Evolutionary conservation across 2,888 invertebrate species (phyloP).

Genomic region (Chymomyza amoena): DNA sequence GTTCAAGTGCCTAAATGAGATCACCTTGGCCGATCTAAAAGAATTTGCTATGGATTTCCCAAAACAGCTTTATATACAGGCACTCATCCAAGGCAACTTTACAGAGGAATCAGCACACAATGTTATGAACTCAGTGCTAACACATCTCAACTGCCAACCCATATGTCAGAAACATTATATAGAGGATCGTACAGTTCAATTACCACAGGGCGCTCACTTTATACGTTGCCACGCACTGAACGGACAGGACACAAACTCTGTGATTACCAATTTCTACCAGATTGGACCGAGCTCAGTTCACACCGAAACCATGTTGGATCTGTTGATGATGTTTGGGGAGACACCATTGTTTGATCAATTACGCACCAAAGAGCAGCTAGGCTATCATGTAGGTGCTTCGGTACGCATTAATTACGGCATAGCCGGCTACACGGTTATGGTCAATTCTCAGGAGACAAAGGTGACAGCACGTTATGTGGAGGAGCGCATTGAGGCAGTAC

Average conservation of each 20-base stretch:
- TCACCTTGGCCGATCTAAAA: slow-evolving; percentile 82
- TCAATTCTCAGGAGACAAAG: slow-evolving; percentile 89
- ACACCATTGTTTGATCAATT: slow-evolving; percentile 92
- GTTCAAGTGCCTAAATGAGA: slow-evolving; percentile 80
- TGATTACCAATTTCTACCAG: slow-evolving; percentile 93
- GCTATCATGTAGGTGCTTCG: slow-evolving; percentile 88
- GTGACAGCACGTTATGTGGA: slow-evolving; percentile 85
- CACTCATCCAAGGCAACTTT: slow-evolving; percentile 90
- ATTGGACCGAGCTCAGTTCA: slow-evolving; percentile 82
- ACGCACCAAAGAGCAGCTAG: slow-evolving; percentile 93
- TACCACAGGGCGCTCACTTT: slow-evolving; percentile 84
- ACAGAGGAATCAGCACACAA: slow-evolving; percentile 82
- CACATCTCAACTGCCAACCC: slow-evolving; percentile 80
- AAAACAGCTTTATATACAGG: slow-evolving; percentile 84
- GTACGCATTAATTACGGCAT: slow-evolving; percentile 88
- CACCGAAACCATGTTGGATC: slow-evolving; percentile 84
- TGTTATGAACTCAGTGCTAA: slow-evolving; percentile 81
- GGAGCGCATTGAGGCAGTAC: slow-evolving; percentile 85
- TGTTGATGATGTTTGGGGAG: slow-evolving; percentile 90
- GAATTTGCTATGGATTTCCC: slow-evolving; percentile 82
- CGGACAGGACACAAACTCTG: slow-evolving; percentile 87
- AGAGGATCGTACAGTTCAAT: slow-evolving; percentile 82
- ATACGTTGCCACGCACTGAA: slow-evolving; percentile 86
- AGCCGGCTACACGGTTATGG: slow-evolving; percentile 87
- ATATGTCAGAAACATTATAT: slow-evolving; percentile 70